Percentiles rank a stretch among this genome's conserved stretches.
phyloP scores from a whole-genome alignment of 2,888 invertebrate genomes.

The Dynastes tityus region DNA sequence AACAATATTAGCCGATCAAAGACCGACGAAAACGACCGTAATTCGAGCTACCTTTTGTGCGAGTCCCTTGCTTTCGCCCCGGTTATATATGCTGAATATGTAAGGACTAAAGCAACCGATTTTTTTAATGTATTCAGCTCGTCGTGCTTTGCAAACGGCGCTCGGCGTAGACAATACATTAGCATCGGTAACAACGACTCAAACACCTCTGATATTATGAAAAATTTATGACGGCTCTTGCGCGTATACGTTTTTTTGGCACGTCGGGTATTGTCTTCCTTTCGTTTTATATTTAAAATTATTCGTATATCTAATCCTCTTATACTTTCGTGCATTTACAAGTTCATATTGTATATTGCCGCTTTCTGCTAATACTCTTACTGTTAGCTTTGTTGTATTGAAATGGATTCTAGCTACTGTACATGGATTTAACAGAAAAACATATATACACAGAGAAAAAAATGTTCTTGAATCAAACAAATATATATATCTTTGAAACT shows the following conservation, averaged over 20 bases:
- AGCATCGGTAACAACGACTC: conserved; percentile 67
- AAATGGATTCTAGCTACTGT: background rate
- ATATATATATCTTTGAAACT: too few relatives aligned
- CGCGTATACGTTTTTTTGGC: background rate
- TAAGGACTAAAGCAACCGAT: conserved; percentile 46
- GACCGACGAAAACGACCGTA: conserved; percentile 56
- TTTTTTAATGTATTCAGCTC: conserved; percentile 53
- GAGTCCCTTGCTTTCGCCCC: conserved; percentile 23
- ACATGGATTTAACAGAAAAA: background rate
- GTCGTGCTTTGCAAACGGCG: conserved; percentile 21
- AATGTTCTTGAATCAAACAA: too few relatives aligned
- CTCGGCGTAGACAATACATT: conserved; percentile 61
- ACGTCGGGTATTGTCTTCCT: conserved; percentile 52
- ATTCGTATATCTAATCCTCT: conserved; percentile 49
- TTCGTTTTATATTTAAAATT: conserved; percentile 56
- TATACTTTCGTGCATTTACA: conserved; percentile 35
- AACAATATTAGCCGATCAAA: conserved; percentile 63
- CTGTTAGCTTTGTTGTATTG: background rate
- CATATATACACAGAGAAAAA: too few relatives aligned
- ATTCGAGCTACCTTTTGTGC: conserved; percentile 50
- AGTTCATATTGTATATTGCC: background rate
- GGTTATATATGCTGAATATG: conserved; percentile 41
- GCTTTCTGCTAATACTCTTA: background rate
- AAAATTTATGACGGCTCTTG: conserved; percentile 65
- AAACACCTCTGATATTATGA: conserved; percentile 66